Conservation (phyloP, 1,140 invertebrate genomes). For the Elymnias hypermnestra region DNA sequence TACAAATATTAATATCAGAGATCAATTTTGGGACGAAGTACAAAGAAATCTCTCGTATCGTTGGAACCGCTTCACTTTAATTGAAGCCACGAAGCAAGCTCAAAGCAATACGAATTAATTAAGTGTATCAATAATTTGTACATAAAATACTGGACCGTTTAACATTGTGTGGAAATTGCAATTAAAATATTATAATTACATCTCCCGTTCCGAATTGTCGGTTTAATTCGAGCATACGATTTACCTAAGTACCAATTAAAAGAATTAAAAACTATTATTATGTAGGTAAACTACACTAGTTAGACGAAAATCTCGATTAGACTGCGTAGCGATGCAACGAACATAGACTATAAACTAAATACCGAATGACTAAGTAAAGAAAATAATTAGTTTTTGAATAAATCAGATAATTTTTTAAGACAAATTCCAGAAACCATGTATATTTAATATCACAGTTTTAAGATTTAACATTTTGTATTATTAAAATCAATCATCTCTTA, state of each 20-base stretch:
- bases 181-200: neutral
- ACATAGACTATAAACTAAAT: too few species aligned
- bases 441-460: too few species aligned
- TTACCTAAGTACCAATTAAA: neutral
- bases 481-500: too few species aligned
- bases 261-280: neutral
- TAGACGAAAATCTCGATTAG: neutral
- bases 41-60: neutral
- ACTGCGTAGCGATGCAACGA: too few species aligned
- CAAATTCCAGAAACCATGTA: too few species aligned
- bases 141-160: slow-evolving; percentile 27
- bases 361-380: too few species aligned
- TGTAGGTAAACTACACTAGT: neutral
- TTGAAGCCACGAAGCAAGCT: slow-evolving; percentile 3
- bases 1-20: neutral
- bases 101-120: slow-evolving; percentile 12
- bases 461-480: too few species aligned
- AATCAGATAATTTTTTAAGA: too few species aligned
- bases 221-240: neutral
- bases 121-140: slow-evolving; percentile 24
- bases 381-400: too few species aligned
- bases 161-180: slow-evolving; percentile 22
- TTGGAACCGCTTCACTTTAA: slow-evolving; percentile 14
- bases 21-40: slow-evolving; percentile 1
- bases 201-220: slow-evolving; percentile 1